A percentile compares a stretch with the other conserved stretches of the same genome.
These are phyloP conservation scores for Archocentrus centrarchus DNA, from an alignment of 2,113 vertebrate genomes.

Conservation along the genomic window DNA sequence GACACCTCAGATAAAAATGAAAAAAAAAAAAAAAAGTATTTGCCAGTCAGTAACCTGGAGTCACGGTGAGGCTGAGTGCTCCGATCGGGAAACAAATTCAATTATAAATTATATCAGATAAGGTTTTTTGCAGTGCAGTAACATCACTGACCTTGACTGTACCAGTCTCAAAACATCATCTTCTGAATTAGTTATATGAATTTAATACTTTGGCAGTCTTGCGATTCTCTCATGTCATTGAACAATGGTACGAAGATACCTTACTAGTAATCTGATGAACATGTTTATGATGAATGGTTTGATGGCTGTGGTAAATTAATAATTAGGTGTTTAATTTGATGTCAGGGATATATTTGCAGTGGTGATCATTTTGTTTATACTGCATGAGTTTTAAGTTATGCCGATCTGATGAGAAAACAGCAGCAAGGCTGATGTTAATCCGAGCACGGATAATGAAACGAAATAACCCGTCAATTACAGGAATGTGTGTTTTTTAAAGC, in stretches of 20 bases:
- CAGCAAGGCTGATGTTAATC: neutral
- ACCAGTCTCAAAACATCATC: neutral
- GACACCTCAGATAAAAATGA: neutral
- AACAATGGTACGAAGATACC: constrained; percentile 10
- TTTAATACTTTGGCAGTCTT: constrained; percentile 26
- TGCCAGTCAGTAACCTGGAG: neutral
- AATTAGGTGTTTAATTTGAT: constrained; percentile 15
- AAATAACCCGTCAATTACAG: neutral
- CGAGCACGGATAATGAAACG: neutral
- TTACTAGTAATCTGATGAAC: constrained; percentile 27
- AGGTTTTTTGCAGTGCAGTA: neutral
- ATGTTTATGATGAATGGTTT: neutral
- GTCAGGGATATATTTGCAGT: neutral
- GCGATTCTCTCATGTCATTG: neutral
- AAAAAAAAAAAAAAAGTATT: neutral
- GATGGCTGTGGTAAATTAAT: constrained; percentile 22
- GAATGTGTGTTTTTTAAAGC: neutral
- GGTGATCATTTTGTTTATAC: neutral
- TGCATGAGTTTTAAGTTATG: neutral
- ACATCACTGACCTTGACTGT: constrained; percentile 1
- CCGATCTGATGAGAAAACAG: neutral
- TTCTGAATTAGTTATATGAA: constrained; percentile 31
- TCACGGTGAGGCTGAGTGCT: neutral
- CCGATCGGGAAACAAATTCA: neutral
- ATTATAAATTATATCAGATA: neutral